These are phyloP conservation scores for Troides oblongomaculatus DNA, from an alignment of 2,888 invertebrate species.

Conservation along the genomic window DNA sequence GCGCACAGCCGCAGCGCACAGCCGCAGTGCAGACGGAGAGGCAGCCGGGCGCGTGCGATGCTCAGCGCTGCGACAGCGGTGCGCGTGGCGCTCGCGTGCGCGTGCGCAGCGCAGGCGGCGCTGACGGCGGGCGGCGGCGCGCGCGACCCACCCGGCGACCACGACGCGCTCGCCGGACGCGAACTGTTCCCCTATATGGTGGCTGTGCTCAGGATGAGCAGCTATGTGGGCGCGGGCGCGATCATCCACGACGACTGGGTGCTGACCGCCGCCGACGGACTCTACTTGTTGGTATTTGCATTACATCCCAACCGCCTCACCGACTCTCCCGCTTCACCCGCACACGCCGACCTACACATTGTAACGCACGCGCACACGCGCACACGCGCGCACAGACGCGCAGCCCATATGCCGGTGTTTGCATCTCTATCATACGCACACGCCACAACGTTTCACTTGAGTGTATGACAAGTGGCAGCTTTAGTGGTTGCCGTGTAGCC, in stretches of 20 bases:
- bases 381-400: too few species aligned
- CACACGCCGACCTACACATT: neutral
- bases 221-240: constrained; percentile 60
- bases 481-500: too few species aligned
- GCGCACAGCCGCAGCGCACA: neutral
- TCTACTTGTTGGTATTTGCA: constrained; percentile 53
- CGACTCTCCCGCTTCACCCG: neutral
- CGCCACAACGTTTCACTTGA: too few species aligned
- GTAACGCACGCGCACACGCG: too few species aligned
- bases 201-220: constrained; percentile 53
- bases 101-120: too few species aligned
- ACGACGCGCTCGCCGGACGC: constrained; percentile 46
- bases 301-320: neutral
- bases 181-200: constrained; percentile 60
- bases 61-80: neutral
- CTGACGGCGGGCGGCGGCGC: neutral
- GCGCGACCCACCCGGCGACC: constrained; percentile 35
- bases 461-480: too few species aligned
- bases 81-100: neutral
- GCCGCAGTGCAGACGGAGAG: neutral
- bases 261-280: constrained; percentile 58
- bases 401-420: too few species aligned
- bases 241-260: constrained; percentile 62
- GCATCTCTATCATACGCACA: too few species aligned
- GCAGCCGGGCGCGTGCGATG: neutral